These are phyloP conservation scores for Crypturellus tataupa DNA, from an alignment of 2,797 vertebrate genomes.

Conservation along the genomic window DNA sequence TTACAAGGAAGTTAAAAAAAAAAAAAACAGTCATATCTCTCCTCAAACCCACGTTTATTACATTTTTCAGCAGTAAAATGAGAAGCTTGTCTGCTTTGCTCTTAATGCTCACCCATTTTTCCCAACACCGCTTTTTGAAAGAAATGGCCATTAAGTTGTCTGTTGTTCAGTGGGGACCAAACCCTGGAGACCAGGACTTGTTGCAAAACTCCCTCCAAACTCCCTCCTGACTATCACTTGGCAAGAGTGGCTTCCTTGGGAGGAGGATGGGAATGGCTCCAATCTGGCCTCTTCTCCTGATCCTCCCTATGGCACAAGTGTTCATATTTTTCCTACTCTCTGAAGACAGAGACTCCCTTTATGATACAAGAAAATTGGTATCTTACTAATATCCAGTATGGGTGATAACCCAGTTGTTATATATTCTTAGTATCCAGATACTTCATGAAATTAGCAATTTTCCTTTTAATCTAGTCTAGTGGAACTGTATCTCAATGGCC, in stretches of 20 bases:
- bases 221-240: background rate
- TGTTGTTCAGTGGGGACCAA: background rate
- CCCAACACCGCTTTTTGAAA: background rate
- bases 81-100: background rate
- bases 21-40: background rate
- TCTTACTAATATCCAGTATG: background rate
- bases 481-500: background rate
- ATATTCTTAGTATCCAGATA: background rate
- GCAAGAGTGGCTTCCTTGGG: background rate
- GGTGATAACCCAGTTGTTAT: background rate
- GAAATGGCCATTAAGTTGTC: background rate
- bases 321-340: background rate
- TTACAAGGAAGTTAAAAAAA: background rate
- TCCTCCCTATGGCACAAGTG: background rate
- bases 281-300: background rate
- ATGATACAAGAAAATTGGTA: background rate
- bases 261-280: background rate
- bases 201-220: background rate
- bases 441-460: background rate
- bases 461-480: background rate
- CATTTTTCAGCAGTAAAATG: background rate
- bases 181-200: background rate
- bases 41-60: background rate
- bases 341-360: background rate
- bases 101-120: background rate